Conservation (phyloP, 1,140 invertebrate genomes). For the Zaprionus ornatus region DNA sequence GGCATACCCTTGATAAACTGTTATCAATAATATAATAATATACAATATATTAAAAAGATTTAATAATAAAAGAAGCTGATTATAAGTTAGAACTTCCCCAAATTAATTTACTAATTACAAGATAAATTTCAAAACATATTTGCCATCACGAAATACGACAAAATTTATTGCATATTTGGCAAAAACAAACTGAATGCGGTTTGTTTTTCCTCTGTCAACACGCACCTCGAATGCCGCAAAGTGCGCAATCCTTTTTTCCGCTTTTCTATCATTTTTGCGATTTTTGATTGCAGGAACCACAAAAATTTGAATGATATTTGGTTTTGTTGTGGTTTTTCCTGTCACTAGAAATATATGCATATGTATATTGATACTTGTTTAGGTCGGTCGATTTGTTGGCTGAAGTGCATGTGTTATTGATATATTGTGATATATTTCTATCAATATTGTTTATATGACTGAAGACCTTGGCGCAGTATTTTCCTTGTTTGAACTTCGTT, state of each 20-base stretch:
- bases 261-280: slow-evolving; percentile 25
- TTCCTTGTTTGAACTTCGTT: too few relatives aligned
- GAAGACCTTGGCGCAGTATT: too few relatives aligned
- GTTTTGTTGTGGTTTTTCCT: slow-evolving; percentile 48
- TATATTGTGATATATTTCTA: neutral
- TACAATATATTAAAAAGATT: neutral
- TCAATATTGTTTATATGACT: neutral
- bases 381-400: neutral
- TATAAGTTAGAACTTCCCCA: neutral
- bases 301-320: slow-evolving; percentile 73
- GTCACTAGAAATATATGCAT: neutral
- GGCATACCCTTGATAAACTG: neutral
- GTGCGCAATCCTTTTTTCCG: slow-evolving; percentile 24
- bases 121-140: neutral
- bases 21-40: neutral
- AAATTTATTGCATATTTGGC: slow-evolving; percentile 71
- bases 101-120: neutral
- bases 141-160: slow-evolving; percentile 33
- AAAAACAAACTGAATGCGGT: slow-evolving; percentile 64
- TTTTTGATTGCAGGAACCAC: slow-evolving; percentile 65
- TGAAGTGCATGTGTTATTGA: neutral
- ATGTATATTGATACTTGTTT: slow-evolving; percentile 28
- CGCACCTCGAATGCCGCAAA: slow-evolving; percentile 37
- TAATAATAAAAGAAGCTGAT: neutral
- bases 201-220: slow-evolving; percentile 54